Evolutionary conservation across 1,140 invertebrate species (phyloP).

Genomic region (Adoxophyes honmai): DNA sequence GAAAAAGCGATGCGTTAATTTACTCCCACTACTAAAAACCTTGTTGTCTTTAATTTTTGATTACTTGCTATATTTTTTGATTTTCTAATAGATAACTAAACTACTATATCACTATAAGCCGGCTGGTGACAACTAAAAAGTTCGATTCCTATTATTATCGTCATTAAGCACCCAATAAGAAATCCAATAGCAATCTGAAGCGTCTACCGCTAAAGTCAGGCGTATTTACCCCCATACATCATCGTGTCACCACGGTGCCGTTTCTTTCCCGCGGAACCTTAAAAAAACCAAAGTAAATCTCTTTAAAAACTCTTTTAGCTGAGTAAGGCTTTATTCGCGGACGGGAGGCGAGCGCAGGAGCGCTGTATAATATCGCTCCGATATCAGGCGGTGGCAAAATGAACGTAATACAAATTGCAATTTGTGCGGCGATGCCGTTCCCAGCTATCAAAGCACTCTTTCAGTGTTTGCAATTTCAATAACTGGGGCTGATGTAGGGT

Average conservation of each 20-base stretch:
- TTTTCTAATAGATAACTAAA: too few relatives aligned
- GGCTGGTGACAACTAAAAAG: too few relatives aligned
- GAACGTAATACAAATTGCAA: conserved; percentile 21
- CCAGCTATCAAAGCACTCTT: conserved; percentile 20
- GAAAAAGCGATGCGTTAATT: too few relatives aligned
- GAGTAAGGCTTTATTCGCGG: conserved; percentile 12
- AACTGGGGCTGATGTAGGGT: conserved; percentile 10
- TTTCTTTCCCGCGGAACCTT: conserved; percentile 4
- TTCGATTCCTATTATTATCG: too few relatives aligned
- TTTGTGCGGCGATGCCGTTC: conserved; percentile 15
- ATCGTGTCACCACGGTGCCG: conserved; percentile 2
- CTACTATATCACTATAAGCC: too few relatives aligned
- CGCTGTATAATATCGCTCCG: conserved; percentile 11
- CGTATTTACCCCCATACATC: not conserved
- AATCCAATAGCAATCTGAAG: too few relatives aligned
- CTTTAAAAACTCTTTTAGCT: conserved; percentile 14
- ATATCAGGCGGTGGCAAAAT: conserved; percentile 16
- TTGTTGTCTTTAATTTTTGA: too few relatives aligned
- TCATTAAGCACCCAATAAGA: too few relatives aligned
- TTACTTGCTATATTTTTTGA: too few relatives aligned
- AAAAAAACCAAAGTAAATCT: conserved; percentile 15
- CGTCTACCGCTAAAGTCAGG: too few relatives aligned
- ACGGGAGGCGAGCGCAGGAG: not conserved
- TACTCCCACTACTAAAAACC: too few relatives aligned
- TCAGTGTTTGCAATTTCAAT: conserved; percentile 21